A percentile compares a stretch with the other conserved stretches of the same genome.
phyloP scores from a whole-genome alignment of 2,113 vertebrate genomes.

The Lasiurus cinereus region DNA sequence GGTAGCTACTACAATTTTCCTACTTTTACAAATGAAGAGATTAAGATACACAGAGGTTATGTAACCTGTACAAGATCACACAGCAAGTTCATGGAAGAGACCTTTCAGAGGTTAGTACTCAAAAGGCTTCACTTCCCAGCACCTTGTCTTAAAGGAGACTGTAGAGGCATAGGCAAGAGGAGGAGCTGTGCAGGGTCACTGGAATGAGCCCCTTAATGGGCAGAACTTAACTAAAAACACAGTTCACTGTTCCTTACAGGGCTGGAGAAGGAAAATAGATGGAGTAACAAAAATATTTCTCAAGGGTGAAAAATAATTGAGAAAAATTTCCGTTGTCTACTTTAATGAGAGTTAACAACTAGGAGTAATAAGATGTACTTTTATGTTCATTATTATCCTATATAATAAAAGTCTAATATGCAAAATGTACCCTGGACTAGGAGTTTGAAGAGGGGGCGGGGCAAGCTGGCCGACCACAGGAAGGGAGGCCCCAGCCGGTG shows the following conservation, averaged over 20 bases:
- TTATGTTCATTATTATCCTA: background rate
- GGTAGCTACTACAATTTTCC: background rate
- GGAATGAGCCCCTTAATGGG: background rate
- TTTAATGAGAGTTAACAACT: background rate
- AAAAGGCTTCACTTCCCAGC: background rate
- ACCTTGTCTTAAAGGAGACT: background rate
- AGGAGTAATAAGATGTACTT: background rate
- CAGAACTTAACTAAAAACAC: background rate
- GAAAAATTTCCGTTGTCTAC: background rate
- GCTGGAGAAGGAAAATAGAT: background rate
- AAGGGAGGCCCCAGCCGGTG: no score
- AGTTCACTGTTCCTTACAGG: background rate
- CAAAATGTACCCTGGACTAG: no score
- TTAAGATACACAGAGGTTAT: background rate
- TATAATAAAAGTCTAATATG: no score
- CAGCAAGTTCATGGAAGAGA: background rate
- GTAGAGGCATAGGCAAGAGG: background rate
- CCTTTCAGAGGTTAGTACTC: background rate
- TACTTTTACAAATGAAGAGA: slow-evolving; percentile 55
- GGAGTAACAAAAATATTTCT: background rate
- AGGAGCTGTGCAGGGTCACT: background rate
- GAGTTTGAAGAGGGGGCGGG: no score
- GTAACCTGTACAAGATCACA: background rate
- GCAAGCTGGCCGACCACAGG: no score
- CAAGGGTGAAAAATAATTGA: background rate